phyloP scores from a whole-genome alignment of 2,888 invertebrate genomes.

The Cosmia trapezina region DNA sequence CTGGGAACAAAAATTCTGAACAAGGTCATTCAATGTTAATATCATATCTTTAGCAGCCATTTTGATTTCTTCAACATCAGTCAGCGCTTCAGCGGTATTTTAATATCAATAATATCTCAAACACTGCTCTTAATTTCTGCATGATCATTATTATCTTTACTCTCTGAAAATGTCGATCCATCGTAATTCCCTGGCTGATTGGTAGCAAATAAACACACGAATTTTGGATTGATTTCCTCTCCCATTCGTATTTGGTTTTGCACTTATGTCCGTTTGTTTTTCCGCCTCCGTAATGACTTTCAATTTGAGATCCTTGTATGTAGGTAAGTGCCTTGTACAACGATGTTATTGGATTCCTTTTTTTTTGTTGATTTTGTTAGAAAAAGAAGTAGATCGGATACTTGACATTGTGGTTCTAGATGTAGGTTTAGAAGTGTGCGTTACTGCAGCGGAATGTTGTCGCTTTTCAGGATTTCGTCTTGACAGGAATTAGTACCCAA shows the following conservation, averaged over 20 bases:
- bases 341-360: slow-evolving; percentile 41
- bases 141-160: slow-evolving; percentile 1
- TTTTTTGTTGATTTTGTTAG: slow-evolving; percentile 8
- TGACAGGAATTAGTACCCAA: too few relatives aligned
- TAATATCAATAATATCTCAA: not conserved
- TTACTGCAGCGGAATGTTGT: too few relatives aligned
- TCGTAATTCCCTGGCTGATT: slow-evolving; percentile 15
- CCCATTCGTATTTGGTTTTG: slow-evolving; percentile 49
- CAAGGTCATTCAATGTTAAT: slow-evolving; percentile 3
- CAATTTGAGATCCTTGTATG: slow-evolving; percentile 45
- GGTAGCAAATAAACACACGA: slow-evolving; percentile 29
- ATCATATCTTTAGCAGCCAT: not conserved
- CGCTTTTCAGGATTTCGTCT: too few relatives aligned
- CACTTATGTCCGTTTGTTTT: slow-evolving; percentile 60
- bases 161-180: not conserved
- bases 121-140: slow-evolving; percentile 10
- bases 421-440: slow-evolving; percentile 17
- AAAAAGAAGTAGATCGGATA: slow-evolving; percentile 17
- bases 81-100: slow-evolving; percentile 2
- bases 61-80: not conserved
- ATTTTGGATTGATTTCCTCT: slow-evolving; percentile 53
- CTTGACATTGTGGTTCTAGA: slow-evolving; percentile 4
- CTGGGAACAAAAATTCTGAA: not conserved
- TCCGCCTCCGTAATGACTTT: slow-evolving; percentile 60
- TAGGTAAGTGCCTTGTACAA: slow-evolving; percentile 44